Evolutionary conservation across 1,140 invertebrate genomes (phyloP).

Genomic region (Caenorhabditis latens): DNA sequence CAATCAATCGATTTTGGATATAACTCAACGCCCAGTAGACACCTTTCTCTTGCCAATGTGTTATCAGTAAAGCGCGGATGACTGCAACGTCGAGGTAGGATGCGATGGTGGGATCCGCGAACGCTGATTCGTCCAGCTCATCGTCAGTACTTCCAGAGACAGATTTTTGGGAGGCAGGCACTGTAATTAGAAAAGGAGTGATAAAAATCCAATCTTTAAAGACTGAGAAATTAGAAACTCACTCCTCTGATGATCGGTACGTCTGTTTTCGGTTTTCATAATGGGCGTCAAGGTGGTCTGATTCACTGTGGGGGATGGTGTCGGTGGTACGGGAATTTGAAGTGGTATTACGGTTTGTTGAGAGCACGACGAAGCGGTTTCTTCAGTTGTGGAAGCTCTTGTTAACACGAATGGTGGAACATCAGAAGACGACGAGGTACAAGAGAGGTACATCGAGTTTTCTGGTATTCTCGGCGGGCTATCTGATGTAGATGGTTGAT

Average conservation of each 20-base stretch:
- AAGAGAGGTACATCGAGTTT: conserved; percentile 37
- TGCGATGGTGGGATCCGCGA: conserved; percentile 79
- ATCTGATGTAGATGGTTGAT: not conserved
- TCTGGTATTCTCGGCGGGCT: not conserved
- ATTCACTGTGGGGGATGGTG: not conserved
- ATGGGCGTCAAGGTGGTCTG: not conserved
- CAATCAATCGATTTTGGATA: conserved; percentile 79
- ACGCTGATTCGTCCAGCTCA: conserved; percentile 31
- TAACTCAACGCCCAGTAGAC: conserved; percentile 96
- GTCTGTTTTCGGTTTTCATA: conserved; percentile 12
- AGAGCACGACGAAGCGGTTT: conserved; percentile 70
- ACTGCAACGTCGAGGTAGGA: conserved; percentile 96
- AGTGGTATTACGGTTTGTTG: conserved; percentile 74
- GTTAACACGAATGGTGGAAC: conserved; percentile 61
- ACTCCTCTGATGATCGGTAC: conserved; percentile 34
- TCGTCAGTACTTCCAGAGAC: conserved; percentile 53
- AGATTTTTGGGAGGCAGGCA: conserved; percentile 26
- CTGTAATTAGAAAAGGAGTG: conserved; percentile 1
- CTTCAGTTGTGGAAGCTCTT: conserved; percentile 65
- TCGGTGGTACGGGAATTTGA: not conserved
- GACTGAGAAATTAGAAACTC: not conserved
- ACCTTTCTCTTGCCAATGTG: conserved; percentile 97
- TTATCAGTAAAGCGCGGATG: conserved; percentile 92
- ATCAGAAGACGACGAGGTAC: conserved; percentile 34
- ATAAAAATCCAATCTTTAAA: not conserved